phyloP scores from a whole-genome alignment of 2,797 vertebrate species.

The Rhabdophis nuchalis region DNA sequence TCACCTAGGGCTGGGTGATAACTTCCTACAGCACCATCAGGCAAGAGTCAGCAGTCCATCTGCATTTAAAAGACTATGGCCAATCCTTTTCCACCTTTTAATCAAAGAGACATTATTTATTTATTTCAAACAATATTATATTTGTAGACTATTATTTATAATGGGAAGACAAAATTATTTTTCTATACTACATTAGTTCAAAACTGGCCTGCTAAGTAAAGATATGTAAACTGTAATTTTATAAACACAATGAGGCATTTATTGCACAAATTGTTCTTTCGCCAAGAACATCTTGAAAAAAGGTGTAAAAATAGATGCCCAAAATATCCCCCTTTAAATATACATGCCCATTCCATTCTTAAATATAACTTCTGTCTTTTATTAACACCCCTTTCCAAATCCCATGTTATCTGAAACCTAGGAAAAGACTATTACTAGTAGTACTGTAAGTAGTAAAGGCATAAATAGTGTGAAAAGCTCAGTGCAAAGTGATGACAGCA shows the following conservation, averaged over 20 bases:
- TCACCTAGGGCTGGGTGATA: no score
- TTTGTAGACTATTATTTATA: conserved; percentile 60
- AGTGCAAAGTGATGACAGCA: conserved; percentile 56
- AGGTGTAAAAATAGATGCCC: conserved; percentile 69
- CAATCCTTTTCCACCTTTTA: background rate
- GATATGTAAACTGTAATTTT: conserved; percentile 56
- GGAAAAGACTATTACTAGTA: conserved; percentile 63
- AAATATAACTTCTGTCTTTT: conserved; percentile 35
- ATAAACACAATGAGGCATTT: conserved; percentile 44
- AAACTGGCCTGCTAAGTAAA: conserved; percentile 67
- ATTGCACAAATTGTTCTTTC: conserved; percentile 64
- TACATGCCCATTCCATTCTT: conserved; percentile 61
- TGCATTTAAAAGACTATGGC: no score
- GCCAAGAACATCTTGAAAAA: conserved; percentile 61
- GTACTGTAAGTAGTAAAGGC: conserved; percentile 61
- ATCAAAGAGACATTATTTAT: conserved; percentile 64
- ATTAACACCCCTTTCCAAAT: conserved; percentile 38
- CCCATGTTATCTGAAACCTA: conserved; percentile 43
- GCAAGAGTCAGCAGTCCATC: no score
- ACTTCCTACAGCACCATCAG: no score
- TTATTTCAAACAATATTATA: conserved; percentile 67
- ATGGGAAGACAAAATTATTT: conserved; percentile 63
- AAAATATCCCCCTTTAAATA: conserved; percentile 68
- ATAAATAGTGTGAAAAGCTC: conserved; percentile 63
- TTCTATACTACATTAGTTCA: conserved; percentile 65